Evolutionary conservation across 2,888 invertebrate species (phyloP), one percentile per base, ranked within the genome.

Genomic region (Drosophila histrio): DNA sequence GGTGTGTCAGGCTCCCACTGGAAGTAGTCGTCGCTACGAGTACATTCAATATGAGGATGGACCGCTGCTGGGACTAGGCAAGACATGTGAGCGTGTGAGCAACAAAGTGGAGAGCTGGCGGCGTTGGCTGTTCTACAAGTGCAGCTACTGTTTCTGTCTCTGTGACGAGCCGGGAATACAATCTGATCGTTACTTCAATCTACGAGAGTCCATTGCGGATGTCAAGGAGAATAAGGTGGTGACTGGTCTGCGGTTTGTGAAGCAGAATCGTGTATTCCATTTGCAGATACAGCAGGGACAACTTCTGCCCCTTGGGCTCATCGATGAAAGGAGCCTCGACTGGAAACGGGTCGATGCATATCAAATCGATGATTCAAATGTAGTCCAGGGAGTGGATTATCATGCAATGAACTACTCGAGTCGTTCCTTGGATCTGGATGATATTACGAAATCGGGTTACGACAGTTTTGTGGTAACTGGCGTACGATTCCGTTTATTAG

Each of bases 121-220:
- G 97, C 94, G 97, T 50, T 97, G 96, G 94, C 86, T 97, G 39
- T 95, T 97, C 92, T 97, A 96, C 96, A 95, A 95, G 90, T 97
- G 97, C 90, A 96, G 96, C 34, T 97, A 97, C 91, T 97, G 97
- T 91, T 94, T 97, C 92, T 97, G 97, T 87, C 93, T 96, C 30
- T 97, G 97, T 91, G 97, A 97, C 90, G 96, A 97, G 89, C 91
- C 93, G 62, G 94, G 94, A 57, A 85, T 93, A 0, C 93, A 93
- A 73, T 96, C 97, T 0, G 95, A 97, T 90, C 94, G 97, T 67
- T 97, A 95, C 92, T 95, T 97, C 92, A 97, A 96, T 90, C 93
- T 97, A 61, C 93, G 95, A 75, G 93, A 95, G 73, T 90, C 93
- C 5, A 91, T 93, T 0, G 92, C 95, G 0, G 93, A 95, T 90